Percentiles rank a stretch among this genome's conserved stretches.
phyloP scores from a whole-genome alignment of 2,797 vertebrate genomes.

The Pelochelys cantorii region DNA sequence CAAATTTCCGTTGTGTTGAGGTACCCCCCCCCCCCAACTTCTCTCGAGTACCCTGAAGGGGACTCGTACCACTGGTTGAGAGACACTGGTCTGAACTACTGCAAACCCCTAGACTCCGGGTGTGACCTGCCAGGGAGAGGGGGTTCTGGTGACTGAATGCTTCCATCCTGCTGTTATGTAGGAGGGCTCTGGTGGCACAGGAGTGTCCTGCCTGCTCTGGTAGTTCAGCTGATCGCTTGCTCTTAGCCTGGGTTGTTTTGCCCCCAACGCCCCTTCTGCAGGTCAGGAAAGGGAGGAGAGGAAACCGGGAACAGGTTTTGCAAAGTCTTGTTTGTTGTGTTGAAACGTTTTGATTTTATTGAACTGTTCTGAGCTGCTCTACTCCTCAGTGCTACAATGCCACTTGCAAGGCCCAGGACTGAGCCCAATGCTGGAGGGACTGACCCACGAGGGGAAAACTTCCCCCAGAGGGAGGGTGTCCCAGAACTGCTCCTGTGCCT shows the following conservation, averaged over 20 bases:
- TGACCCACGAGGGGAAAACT: neutral
- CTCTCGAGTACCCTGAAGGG: no score
- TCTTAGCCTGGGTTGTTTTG: neutral
- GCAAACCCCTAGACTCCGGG: neutral
- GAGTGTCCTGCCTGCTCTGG: neutral
- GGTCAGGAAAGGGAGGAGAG: neutral
- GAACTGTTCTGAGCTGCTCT: neutral
- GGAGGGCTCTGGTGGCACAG: neutral
- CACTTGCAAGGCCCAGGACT: no score
- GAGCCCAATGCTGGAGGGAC: neutral
- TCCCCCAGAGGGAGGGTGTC: neutral
- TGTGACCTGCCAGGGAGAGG: neutral
- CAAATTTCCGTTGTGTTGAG: no score
- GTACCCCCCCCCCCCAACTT: no score
- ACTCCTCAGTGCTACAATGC: neutral
- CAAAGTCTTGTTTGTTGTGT: neutral
- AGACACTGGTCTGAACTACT: neutral
- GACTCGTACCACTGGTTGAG: no score
- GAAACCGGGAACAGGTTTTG: neutral
- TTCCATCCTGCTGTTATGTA: neutral
- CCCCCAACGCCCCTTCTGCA: neutral
- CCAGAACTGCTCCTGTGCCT: neutral
- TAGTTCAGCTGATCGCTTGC: neutral
- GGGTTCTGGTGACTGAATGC: neutral
- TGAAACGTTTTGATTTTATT: neutral